Percentiles rank a stretch among this genome's conserved stretches.
phyloP scores from a whole-genome alignment of 2,113 vertebrate genomes.

The Lutjanus erythropterus region DNA sequence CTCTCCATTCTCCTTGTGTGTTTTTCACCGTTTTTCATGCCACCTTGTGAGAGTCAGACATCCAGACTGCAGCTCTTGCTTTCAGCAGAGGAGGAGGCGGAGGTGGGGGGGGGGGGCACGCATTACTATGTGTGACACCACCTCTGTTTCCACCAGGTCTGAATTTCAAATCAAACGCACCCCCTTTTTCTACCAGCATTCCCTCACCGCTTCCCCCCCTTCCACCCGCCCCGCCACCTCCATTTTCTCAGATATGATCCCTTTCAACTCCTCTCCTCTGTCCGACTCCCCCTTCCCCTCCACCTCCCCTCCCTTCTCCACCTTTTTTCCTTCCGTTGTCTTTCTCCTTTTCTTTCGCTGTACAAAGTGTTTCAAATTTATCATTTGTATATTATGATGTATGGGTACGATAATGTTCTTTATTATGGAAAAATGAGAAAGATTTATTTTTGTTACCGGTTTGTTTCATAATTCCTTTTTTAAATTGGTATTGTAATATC shows the following conservation, averaged over 20 bases:
- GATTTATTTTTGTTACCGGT: constrained; percentile 99
- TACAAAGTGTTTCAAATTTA: constrained; percentile 96
- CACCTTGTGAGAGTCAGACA: constrained; percentile 54
- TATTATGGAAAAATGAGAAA: constrained; percentile 95
- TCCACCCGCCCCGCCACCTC: constrained; percentile 3
- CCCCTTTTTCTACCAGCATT: constrained; percentile 77
- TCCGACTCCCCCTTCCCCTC: neutral
- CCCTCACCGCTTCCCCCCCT: constrained; percentile 43
- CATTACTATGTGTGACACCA: constrained; percentile 77
- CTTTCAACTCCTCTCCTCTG: constrained; percentile 53
- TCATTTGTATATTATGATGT: constrained; percentile 99
- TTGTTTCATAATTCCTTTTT: constrained; percentile 99
- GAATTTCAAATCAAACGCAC: constrained; percentile 78
- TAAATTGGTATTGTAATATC: constrained; percentile 99
- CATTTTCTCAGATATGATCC: constrained; percentile 64
- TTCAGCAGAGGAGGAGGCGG: constrained; percentile 21
- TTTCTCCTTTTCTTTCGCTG: constrained; percentile 91
- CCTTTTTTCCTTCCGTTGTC: constrained; percentile 85
- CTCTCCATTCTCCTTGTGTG: constrained; percentile 44
- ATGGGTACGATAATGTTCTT: constrained; percentile 99
- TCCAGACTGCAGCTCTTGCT: constrained; percentile 64
- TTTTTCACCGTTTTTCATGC: constrained; percentile 53
- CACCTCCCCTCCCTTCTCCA: constrained; percentile 84
- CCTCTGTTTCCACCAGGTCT: constrained; percentile 75
- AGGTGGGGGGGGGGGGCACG: neutral